Conservation (phyloP, 2,797 vertebrate genomes). For the Chloroceryle amazona region DNA sequence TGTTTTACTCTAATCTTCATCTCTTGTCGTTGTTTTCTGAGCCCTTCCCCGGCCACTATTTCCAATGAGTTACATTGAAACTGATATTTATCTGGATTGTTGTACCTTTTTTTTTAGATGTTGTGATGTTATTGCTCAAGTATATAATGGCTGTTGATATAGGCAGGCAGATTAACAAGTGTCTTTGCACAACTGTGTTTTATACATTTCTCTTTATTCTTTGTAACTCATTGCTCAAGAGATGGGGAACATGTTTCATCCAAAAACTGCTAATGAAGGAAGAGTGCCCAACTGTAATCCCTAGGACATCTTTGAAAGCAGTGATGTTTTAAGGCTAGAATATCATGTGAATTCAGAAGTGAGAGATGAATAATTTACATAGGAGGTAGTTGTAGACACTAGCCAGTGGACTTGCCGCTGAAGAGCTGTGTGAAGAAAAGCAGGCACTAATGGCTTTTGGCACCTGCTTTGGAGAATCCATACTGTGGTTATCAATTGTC, state of each 20-base stretch:
- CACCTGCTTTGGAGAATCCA: accelerated
- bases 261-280: background rate
- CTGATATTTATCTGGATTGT: background rate
- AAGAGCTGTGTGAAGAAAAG: background rate
- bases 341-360: background rate
- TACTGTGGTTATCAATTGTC: background rate
- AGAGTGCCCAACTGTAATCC: background rate
- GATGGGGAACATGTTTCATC: background rate
- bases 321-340: background rate
- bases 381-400: background rate
- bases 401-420: background rate
- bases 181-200: background rate
- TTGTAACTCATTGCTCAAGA: background rate
- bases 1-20: background rate
- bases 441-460: background rate
- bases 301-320: background rate
- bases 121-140: background rate
- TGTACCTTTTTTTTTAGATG: background rate
- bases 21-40: background rate
- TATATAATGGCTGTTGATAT: background rate
- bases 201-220: background rate
- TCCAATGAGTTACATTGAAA: background rate
- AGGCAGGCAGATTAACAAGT: background rate
- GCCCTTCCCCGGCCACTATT: background rate
- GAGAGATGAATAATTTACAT: background rate